A percentile compares a stretch with the other conserved stretches of the same genome.
phyloP scores from a whole-genome alignment of 2,797 vertebrate species.

The Ibycter americanus region DNA sequence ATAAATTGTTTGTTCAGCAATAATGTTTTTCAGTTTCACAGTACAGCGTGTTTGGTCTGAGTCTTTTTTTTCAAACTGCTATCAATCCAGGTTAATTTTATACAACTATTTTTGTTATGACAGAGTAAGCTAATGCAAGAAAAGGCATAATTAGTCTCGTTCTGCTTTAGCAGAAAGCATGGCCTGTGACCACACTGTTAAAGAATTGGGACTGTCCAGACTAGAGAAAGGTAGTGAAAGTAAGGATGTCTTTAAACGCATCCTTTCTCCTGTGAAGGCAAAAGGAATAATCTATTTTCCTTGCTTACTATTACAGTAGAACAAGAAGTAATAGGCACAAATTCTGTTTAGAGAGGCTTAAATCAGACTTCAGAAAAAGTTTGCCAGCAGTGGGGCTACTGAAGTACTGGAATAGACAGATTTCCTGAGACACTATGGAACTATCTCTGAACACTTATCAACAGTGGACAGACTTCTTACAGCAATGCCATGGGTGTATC shows the following conservation, averaged over 20 bases:
- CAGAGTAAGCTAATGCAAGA: conserved; percentile 1
- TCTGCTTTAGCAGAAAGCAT: conserved; percentile 12
- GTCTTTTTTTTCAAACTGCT: not conserved
- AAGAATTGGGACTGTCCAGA: not conserved
- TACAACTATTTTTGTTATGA: not conserved
- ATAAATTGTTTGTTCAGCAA: not conserved
- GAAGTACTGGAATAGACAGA: not conserved
- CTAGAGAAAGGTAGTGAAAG: conserved; percentile 12
- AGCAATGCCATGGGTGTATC: not conserved
- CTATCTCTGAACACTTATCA: not conserved
- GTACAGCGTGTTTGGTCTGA: not conserved
- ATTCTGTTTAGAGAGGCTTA: not conserved
- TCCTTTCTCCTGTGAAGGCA: not conserved
- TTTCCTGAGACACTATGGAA: not conserved
- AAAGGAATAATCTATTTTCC: not conserved
- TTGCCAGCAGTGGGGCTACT: not conserved
- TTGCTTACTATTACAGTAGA: not conserved
- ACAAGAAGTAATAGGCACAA: not conserved
- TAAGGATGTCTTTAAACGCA: conserved; percentile 22
- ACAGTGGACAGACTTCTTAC: not conserved
- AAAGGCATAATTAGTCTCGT: not conserved
- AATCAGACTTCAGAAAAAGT: not conserved
- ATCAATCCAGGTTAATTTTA: not conserved
- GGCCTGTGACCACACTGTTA: not conserved
- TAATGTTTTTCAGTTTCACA: not conserved